phyloP scores from a whole-genome alignment of 2,888 invertebrate species.

The Morpho achilles region DNA sequence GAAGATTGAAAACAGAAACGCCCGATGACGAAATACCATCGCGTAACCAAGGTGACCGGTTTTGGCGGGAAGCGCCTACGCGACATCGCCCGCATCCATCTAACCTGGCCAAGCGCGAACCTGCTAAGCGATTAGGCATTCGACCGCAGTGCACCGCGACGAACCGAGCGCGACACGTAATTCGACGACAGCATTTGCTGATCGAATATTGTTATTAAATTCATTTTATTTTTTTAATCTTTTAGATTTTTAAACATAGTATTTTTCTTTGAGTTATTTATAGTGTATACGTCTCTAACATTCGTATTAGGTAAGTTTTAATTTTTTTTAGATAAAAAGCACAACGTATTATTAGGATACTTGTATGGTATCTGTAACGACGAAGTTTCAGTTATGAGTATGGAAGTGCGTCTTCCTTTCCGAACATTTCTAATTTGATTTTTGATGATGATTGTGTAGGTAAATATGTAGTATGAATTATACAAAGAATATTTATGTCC shows the following conservation, averaged over 20 bases:
- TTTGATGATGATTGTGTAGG: too few relatives aligned
- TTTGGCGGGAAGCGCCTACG: slow-evolving; percentile 69
- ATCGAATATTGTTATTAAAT: slow-evolving; percentile 46
- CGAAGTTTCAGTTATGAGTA: too few relatives aligned
- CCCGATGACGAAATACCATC: slow-evolving; percentile 41
- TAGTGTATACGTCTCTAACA: not conserved
- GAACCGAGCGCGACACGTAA: slow-evolving; percentile 55
- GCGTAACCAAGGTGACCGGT: slow-evolving; percentile 67
- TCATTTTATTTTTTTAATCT: not conserved
- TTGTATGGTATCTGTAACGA: too few relatives aligned
- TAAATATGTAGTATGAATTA: too few relatives aligned
- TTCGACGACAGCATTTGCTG: slow-evolving; percentile 70
- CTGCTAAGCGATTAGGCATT: slow-evolving; percentile 37
- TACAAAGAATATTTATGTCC: too few relatives aligned
- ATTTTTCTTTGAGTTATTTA: not conserved
- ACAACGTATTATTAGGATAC: too few relatives aligned
- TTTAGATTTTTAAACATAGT: not conserved
- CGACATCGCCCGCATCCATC: slow-evolving; percentile 30
- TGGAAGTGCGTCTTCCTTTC: too few relatives aligned
- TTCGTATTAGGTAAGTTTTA: too few relatives aligned
- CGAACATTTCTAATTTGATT: too few relatives aligned
- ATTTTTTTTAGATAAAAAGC: too few relatives aligned
- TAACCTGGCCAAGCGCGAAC: slow-evolving; percentile 29
- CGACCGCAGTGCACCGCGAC: slow-evolving; percentile 76
- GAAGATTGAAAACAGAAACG: slow-evolving; percentile 17